phyloP scores from a whole-genome alignment of 2,797 vertebrate genomes.

The Uromys caudimaculatus region DNA sequence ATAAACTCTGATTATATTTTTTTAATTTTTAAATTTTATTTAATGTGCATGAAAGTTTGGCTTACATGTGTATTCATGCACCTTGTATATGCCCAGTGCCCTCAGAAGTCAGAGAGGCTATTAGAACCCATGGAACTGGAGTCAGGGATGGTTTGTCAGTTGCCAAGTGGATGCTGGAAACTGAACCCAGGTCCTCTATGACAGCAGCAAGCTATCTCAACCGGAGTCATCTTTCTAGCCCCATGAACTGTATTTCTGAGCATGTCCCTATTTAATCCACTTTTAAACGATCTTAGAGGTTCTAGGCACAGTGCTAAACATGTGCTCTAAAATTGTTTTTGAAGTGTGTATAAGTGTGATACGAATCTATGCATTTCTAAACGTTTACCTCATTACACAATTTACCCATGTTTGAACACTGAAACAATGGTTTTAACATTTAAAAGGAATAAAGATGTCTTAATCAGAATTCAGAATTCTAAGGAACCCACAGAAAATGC shows the following conservation, averaged over 20 bases:
- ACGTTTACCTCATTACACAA: neutral
- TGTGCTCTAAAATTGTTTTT: neutral
- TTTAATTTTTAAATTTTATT: neutral
- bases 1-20: neutral
- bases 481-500: neutral
- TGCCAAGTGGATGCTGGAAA: neutral
- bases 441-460: neutral
- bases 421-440: conserved; percentile 25
- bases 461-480: conserved; percentile 4
- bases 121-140: neutral
- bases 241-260: neutral
- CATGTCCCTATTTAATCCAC: neutral
- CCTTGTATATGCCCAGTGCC: neutral
- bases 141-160: neutral
- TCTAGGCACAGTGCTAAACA: neutral
- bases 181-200: no score
- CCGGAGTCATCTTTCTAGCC: neutral
- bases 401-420: conserved; percentile 26
- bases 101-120: neutral
- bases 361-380: conserved; percentile 38
- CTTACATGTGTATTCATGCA: neutral
- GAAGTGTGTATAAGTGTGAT: neutral
- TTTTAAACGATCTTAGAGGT: conserved; percentile 18
- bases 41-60: neutral
- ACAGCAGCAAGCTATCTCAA: neutral